Base-by-base conservation (phyloP, 2,797 vertebrate genomes). In the Ambastaia sidthimunki region DNA sequence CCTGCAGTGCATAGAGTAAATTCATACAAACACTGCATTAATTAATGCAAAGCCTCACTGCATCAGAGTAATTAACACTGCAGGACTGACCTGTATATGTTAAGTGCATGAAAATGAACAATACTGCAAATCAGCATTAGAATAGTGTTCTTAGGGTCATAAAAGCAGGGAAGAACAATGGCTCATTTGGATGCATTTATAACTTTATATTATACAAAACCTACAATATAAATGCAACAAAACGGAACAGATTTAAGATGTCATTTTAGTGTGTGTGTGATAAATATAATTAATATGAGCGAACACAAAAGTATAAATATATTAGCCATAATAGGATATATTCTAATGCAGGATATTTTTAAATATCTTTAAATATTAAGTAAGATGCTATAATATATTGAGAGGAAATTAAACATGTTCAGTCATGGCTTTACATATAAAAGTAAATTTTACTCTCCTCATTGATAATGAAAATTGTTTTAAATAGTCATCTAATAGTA, bases 41-140 rank as follows among this genome's bases (percentile, higher is more conserved):
- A 70, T 60, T 70, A 70, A 78, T 78, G 65, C 76, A 78, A 78
- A 69, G 66, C 75, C 54, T 70, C 23, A 48, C 1, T 25, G 67
- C 67, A 63, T 71, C 47, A 7, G 44, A 71, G 76, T 50, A 71
- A 78, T 78, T 78, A 78, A 71, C 67, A 50, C 67, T 41, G 67
- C 76, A 41, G 68, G 57, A 31, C 3, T 0, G 44, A 59, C 57
- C 67, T 59, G 12, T 69, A 55, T 18, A 65, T 54, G 68, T 25
- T 23, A 47, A 50, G 28, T 63, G 76, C 28, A 41, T 71, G 67
- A 18, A 78, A 50, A 70, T 34, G 31, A 57, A 63, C 76, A 63
- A 50, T 50, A 50, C 50, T 1, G 50, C 67, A 37, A 62, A 68
- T 37, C 28, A 3, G 67, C 44, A 71, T 28, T 19, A 60, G 12